Evolutionary conservation across 2,888 invertebrate species (phyloP), one percentile per base, ranked within the genome.

Genomic region (Cetonia aurata): DNA sequence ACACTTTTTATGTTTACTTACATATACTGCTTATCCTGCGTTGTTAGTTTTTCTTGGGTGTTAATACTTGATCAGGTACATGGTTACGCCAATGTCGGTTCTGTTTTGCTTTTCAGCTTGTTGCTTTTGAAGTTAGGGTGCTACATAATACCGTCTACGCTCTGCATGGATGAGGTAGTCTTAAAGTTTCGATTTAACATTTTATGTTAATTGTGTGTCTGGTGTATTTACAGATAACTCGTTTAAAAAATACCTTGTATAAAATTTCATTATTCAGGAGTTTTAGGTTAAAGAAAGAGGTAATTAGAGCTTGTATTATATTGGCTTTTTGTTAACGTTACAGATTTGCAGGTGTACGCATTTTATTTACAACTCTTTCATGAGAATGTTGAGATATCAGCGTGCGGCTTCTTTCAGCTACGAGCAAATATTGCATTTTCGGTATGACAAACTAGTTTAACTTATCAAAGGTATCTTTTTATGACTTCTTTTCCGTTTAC

Each of bases 331-430:
- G 33, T 13, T 33, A 56, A 31, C 13, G 0, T 41, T 3, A 59
- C 48, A 56, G 9, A 60, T 41, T 67, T 42, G 13, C 56, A 67
- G 67, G 42, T 55, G 46, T 42, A 67, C 19, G 15, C 31, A 9
- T 67, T 67, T 44, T 25, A 55, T 8, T 37, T 55, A 52, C 55
- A 55, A 25, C 25, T 67, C 10, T 25, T 67, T 19, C 67, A 67
- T 13, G 67, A 67, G 19, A 52, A 41, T 0, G 56, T 46, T 37
- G 67, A 67, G 42, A 56, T 55, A 44, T 55, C 55, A 13, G 67
- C 67, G 33, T 55, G 44, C 1, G 67, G 67, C 15, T 67, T 67
- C 25, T 67, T 67, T 31, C 25, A 56, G 17, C 31, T 67, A 25
- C 55, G 56, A 19, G 12, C 44, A 0, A 67, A 12, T 13, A 12